A percentile compares a stretch with the other conserved stretches of the same genome.
Conservation (phyloP, 1,140 invertebrate genomes). For the Schlechtendalia chinensis region DNA sequence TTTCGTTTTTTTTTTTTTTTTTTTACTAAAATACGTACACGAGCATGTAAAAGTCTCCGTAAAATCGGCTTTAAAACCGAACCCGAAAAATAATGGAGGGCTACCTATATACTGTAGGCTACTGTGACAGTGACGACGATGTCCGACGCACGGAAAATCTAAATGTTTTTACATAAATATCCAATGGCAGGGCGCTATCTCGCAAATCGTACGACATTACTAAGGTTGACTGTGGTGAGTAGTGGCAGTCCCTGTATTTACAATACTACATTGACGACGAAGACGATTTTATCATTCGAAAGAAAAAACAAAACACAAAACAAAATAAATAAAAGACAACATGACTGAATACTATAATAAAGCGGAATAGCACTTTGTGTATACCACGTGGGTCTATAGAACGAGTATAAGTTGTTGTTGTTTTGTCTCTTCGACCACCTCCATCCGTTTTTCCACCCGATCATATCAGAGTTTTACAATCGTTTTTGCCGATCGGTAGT, state of each 20-base stretch:
- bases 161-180: slow-evolving; percentile 28
- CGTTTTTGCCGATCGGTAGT: not conserved
- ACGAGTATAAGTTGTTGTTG: not conserved
- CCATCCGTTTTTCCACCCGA: too few relatives aligned
- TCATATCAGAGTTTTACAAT: too few relatives aligned
- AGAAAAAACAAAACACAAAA: not conserved
- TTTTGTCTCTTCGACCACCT: not conserved
- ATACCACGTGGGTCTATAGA: not conserved
- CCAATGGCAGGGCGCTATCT: not conserved
- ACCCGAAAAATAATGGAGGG: not conserved
- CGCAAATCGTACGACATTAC: not conserved
- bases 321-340: not conserved
- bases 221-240: too few relatives aligned
- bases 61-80: not conserved
- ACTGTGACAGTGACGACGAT: not conserved
- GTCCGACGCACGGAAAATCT: not conserved
- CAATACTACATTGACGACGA: not conserved
- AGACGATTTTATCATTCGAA: slow-evolving; percentile 15
- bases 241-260: not conserved
- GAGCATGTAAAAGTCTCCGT: not conserved
- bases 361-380: not conserved
- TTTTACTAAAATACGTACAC: not conserved
- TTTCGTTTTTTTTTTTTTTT: not conserved
- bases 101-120: not conserved
- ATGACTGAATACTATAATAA: slow-evolving; percentile 15